These are phyloP conservation scores for Julus scandinavius DNA, from an alignment of 2,888 invertebrate genomes.

Conservation along the genomic window DNA sequence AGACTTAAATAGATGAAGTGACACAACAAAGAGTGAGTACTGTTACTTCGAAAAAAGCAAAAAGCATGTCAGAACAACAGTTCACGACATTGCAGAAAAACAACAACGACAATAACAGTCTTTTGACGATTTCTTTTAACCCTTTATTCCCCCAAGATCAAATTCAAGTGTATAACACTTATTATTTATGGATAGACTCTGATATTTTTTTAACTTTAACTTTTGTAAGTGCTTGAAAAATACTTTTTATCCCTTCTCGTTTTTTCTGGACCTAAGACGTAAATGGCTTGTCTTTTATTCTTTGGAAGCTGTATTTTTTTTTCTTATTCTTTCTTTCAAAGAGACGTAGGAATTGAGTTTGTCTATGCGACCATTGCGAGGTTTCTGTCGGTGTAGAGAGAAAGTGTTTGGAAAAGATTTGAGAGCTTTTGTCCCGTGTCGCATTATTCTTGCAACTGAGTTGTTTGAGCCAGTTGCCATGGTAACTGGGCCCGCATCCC, in stretches of 20 bases:
- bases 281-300: neutral
- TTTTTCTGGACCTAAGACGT: neutral
- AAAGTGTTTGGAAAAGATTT: conserved; percentile 30
- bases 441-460: conserved; percentile 33
- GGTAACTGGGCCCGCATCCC: conserved; percentile 27
- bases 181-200: too few species aligned
- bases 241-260: neutral
- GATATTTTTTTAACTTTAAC: too few species aligned
- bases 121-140: too few species aligned
- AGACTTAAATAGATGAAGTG: too few species aligned
- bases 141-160: too few species aligned
- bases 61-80: too few species aligned
- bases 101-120: too few species aligned
- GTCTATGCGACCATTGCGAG: conserved; percentile 22
- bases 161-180: too few species aligned
- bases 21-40: too few species aligned
- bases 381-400: neutral
- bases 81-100: too few species aligned
- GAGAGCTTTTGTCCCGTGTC: conserved; percentile 27
- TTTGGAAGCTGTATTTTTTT: neutral
- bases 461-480: conserved; percentile 6
- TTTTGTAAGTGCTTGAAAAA: too few species aligned
- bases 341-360: neutral
- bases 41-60: too few species aligned
- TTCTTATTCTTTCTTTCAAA: neutral